phyloP scores from a whole-genome alignment of 2,797 vertebrate species.

The Tamandua tetradactyla region DNA sequence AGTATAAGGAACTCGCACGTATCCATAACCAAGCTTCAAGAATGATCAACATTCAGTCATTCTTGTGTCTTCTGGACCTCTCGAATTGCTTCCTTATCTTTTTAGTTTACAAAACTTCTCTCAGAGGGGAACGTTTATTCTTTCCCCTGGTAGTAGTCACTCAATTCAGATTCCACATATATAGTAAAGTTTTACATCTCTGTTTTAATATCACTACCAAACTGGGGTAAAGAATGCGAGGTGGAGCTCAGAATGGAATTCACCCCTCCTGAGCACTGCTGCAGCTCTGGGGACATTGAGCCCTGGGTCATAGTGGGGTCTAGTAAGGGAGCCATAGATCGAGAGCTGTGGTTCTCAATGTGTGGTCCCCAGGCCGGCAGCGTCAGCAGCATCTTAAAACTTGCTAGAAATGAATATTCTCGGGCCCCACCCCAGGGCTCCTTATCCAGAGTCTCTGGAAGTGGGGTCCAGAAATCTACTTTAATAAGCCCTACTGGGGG shows the following conservation, averaged over 20 bases:
- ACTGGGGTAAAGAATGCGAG: background rate
- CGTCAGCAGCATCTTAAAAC: background rate
- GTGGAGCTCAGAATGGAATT: background rate
- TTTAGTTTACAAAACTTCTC: background rate
- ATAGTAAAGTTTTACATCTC: background rate
- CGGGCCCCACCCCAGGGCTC: background rate
- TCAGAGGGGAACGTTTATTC: background rate
- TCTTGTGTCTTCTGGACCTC: background rate
- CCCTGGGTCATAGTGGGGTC: rapidly evolving
- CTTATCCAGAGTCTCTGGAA: background rate
- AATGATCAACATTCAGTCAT: background rate
- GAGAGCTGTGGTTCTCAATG: background rate
- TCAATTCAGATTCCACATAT: background rate
- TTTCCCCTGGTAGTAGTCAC: background rate
- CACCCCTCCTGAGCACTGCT: no score
- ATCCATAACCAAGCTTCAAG: background rate
- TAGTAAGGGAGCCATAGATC: background rate
- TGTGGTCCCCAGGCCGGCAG: background rate
- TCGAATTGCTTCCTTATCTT: background rate
- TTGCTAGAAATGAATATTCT: background rate
- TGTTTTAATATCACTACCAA: constrained; percentile 17
- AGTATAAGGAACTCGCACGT: background rate
- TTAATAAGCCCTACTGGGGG: background rate
- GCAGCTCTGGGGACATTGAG: background rate
- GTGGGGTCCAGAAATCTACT: background rate